These are phyloP conservation scores for Phthorimaea operculella DNA, from an alignment of 1,140 invertebrate genomes.

Conservation along the genomic window DNA sequence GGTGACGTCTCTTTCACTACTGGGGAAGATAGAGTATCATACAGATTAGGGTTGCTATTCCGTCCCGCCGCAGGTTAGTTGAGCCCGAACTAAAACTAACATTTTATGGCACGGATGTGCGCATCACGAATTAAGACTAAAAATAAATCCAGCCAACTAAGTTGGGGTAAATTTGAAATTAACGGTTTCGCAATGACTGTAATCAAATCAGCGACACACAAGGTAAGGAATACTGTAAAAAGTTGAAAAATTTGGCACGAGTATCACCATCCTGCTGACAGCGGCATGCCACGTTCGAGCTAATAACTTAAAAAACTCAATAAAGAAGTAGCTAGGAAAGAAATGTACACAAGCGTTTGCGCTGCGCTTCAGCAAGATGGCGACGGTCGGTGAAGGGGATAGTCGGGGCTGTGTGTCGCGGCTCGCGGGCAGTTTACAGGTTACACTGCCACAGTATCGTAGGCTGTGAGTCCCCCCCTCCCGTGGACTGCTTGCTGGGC, in stretches of 20 bases:
- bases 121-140: slow-evolving; percentile 27
- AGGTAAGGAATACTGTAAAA: slow-evolving; percentile 12
- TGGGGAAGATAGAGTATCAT: slow-evolving; percentile 17
- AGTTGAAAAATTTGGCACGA: slow-evolving; percentile 28
- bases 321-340: no score
- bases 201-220: slow-evolving; percentile 48
- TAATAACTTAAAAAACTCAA: no score
- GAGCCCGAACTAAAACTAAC: slow-evolving; percentile 14
- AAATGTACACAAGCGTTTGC: slow-evolving; percentile 6
- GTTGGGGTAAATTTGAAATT: slow-evolving; percentile 50
- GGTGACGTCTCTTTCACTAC: slow-evolving; percentile 32
- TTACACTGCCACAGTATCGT: slow-evolving; percentile 98
- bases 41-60: slow-evolving; percentile 21
- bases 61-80: slow-evolving; percentile 17
- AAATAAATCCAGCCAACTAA: slow-evolving; percentile 51
- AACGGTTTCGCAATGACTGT: slow-evolving; percentile 34
- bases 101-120: slow-evolving; percentile 32
- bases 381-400: slow-evolving; percentile 20
- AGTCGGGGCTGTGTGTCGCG: slow-evolving; percentile 16
- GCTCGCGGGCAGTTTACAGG: slow-evolving; percentile 73
- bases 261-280: slow-evolving; percentile 30
- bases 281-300: slow-evolving; percentile 2
- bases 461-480: slow-evolving; percentile 92
- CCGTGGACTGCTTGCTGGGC: slow-evolving; percentile 75
- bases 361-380: slow-evolving; percentile 27